These are phyloP conservation scores for Hozukius guyotensis DNA, from an alignment of 2,797 vertebrate genomes.

Conservation along the genomic window DNA sequence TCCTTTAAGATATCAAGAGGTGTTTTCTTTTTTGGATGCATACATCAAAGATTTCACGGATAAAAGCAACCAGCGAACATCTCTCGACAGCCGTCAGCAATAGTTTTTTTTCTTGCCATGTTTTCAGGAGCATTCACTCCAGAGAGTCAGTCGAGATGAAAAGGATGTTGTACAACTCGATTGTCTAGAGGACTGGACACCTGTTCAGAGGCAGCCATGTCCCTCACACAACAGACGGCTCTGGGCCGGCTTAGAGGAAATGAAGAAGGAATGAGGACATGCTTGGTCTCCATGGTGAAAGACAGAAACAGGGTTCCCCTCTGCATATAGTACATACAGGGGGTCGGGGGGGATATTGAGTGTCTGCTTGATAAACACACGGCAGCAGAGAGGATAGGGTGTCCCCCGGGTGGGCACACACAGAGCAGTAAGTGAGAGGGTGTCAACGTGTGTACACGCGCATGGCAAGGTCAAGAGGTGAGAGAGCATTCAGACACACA, in stretches of 20 bases:
- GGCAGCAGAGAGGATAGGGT: conserved; percentile 44
- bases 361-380: conserved; percentile 52
- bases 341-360: conserved; percentile 21
- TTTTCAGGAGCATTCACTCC: conserved; percentile 52
- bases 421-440: conserved; percentile 58
- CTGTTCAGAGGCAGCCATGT: conserved; percentile 68
- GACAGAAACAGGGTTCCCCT: conserved; percentile 61
- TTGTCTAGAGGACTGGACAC: conserved; percentile 64
- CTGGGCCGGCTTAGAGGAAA: conserved; percentile 39
- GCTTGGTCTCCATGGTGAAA: conserved; percentile 60
- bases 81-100: conserved; percentile 47
- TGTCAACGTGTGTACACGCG: conserved; percentile 68
- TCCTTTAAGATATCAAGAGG: neutral
- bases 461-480: conserved; percentile 42
- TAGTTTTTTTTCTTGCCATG: conserved; percentile 26
- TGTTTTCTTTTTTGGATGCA: conserved; percentile 3
- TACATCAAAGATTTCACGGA: conserved; percentile 64
- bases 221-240: conserved; percentile 48
- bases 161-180: conserved; percentile 54
- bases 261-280: conserved; percentile 53
- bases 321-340: conserved; percentile 38
- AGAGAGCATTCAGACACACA: conserved; percentile 37
- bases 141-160: conserved; percentile 65
- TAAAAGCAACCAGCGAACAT: conserved; percentile 63
- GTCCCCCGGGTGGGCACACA: conserved; percentile 54